These are phyloP conservation scores for Helogale parvula DNA, from an alignment of 2,113 vertebrate genomes.

Conservation along the genomic window DNA sequence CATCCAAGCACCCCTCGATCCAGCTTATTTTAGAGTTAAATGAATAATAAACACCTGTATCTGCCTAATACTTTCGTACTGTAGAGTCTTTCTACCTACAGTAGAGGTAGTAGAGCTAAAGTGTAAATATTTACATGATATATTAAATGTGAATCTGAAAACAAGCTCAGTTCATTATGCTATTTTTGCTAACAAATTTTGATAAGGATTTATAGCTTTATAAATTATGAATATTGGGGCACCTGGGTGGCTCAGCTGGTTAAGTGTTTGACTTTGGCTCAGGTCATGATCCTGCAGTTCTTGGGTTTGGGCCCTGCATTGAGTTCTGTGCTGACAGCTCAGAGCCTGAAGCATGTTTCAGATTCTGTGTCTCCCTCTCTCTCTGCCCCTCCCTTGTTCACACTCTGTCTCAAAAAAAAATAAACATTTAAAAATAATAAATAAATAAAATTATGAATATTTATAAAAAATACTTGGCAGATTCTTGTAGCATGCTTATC, in stretches of 20 bases:
- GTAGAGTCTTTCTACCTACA: background rate
- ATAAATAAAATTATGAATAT: conserved; percentile 7
- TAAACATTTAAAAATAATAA: too few relatives aligned
- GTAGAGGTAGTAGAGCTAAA: background rate
- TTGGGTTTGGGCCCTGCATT: too few relatives aligned
- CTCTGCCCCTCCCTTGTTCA: too few relatives aligned
- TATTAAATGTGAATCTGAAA: background rate
- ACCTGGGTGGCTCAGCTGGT: too few relatives aligned
- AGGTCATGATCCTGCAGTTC: too few relatives aligned
- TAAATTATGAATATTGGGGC: conserved; percentile 5
- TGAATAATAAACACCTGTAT: background rate
- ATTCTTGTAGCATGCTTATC: background rate
- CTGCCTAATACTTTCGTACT: background rate
- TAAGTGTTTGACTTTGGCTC: too few relatives aligned
- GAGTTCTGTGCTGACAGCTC: too few relatives aligned
- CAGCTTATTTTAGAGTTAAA: background rate
- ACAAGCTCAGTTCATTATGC: background rate
- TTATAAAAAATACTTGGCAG: conserved; percentile 34
- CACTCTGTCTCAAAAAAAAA: too few relatives aligned
- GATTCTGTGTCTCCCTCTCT: too few relatives aligned
- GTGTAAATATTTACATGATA: background rate
- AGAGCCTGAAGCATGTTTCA: too few relatives aligned
- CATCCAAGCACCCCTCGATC: background rate
- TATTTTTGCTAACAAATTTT: conserved; percentile 7
- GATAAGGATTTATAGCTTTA: background rate